Evolutionary conservation across 2,888 invertebrate genomes (phyloP), one percentile per base, ranked within the genome.

Genomic region (Taphrorychus bicolor): DNA sequence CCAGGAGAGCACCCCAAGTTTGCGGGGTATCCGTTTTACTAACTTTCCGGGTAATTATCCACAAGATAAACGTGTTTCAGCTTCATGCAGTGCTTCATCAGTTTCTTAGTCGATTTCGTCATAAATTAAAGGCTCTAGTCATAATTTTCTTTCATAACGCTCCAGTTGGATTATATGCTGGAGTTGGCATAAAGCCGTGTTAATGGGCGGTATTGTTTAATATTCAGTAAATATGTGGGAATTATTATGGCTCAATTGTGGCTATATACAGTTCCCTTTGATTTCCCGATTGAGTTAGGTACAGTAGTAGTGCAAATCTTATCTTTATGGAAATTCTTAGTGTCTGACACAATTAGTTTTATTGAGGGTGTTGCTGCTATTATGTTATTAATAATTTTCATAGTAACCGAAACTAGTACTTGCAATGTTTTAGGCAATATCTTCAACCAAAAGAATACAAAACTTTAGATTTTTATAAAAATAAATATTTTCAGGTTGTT

Each of bases 131-230:
- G 9, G 32, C 2, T 32, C 32, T 32, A 32, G 32, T 32, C 32
- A 7, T 32, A 32, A 9, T 32, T 32, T 11, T 32, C 32, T 11
- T 11, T 11, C 7, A 32, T 11, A 32, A 32, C 32, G 56, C 23
- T 40, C 45, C 19, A 66, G 60, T 66, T 59, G 52, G 51, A 24
- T 56, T 58, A 62, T 59, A 62, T 62, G 45, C 63, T 22, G 48
- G 51, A 53, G 32, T 42, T 59, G 45, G 54, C 45, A 45, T 54
- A 63, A 63, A 68, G 62, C 68, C 56, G 23, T 40, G 52, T 59
- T 68, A 68, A 68, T 69, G 54, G 60, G 53, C 48, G 56, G 53
- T 54, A 69, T 69, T 69, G 68, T 63, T 57, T 69, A 69, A 67
- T 63, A 63, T 69, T 64, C 64, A 59, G 54, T 64, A 69, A 69